Conservation (phyloP, 2,888 invertebrate genomes). For the Lacanobia wlatinum region DNA sequence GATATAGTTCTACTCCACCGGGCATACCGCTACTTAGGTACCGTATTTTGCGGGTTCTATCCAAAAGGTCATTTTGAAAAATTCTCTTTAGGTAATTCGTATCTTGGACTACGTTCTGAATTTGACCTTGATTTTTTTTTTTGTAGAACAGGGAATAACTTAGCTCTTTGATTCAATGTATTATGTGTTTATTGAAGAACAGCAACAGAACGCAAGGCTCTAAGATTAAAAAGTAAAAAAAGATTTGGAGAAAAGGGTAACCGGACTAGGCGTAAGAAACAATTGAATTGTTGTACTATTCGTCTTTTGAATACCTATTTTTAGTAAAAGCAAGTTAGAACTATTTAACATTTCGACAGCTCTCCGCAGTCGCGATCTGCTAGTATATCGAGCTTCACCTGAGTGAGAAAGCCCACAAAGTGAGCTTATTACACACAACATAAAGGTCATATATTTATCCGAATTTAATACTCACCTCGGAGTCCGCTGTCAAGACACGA, state of each 20-base stretch:
- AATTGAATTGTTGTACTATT: slow-evolving; percentile 6
- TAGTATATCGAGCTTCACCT: too few species aligned
- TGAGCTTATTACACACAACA: too few species aligned
- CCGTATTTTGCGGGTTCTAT: neutral
- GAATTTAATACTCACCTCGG: too few species aligned
- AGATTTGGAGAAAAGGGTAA: neutral
- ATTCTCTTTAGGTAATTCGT: too few species aligned
- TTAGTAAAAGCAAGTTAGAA: slow-evolving; percentile 22
- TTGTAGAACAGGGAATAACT: slow-evolving; percentile 19
- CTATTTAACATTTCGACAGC: neutral
- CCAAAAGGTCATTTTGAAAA: neutral
- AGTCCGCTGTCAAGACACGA: too few species aligned
- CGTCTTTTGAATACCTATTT: slow-evolving; percentile 23
- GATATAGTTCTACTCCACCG: neutral
- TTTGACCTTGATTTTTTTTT: slow-evolving; percentile 14
- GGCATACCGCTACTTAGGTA: neutral
- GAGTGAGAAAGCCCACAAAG: too few species aligned
- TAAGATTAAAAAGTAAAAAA: slow-evolving; percentile 27
- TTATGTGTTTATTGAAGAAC: slow-evolving; percentile 37
- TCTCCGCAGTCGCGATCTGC: neutral
- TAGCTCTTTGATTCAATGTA: slow-evolving; percentile 27
- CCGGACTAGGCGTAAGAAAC: slow-evolving; percentile 11
- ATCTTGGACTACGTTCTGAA: slow-evolving; percentile 26
- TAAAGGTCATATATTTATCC: too few species aligned
- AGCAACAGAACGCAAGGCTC: slow-evolving; percentile 57